Conservation (phyloP, 2,113 vertebrate genomes). For the Zosterops borbonicus region DNA sequence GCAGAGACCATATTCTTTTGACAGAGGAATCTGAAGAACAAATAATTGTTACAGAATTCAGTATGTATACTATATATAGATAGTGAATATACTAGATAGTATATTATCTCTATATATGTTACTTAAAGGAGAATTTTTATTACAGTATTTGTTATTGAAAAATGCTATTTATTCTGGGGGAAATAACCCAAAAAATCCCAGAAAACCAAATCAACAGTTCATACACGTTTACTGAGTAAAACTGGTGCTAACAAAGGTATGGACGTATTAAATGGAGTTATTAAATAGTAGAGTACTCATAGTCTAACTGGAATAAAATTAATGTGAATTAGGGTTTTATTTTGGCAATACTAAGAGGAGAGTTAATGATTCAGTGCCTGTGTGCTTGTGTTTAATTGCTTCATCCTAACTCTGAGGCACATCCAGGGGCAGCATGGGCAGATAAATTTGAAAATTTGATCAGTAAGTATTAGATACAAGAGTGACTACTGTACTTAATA, state of each 20-base stretch:
- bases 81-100: background rate
- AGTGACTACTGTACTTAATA: background rate
- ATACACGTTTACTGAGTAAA: background rate
- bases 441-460: background rate
- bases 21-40: background rate
- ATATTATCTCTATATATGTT: background rate
- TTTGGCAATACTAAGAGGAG: background rate
- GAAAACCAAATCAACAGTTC: background rate
- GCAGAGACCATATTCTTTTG: background rate
- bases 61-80: background rate
- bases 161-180: background rate
- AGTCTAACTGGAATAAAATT: background rate
- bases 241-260: background rate
- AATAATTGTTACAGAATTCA: background rate
- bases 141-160: background rate
- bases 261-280: background rate
- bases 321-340: background rate
- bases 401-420: background rate
- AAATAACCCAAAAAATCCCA: background rate
- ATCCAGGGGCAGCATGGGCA: background rate
- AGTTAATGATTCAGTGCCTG: background rate
- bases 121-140: background rate
- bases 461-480: background rate
- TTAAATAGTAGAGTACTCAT: background rate
- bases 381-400: background rate